Conservation (phyloP, 2,113 vertebrate species). For the Sander vitreus region DNA sequence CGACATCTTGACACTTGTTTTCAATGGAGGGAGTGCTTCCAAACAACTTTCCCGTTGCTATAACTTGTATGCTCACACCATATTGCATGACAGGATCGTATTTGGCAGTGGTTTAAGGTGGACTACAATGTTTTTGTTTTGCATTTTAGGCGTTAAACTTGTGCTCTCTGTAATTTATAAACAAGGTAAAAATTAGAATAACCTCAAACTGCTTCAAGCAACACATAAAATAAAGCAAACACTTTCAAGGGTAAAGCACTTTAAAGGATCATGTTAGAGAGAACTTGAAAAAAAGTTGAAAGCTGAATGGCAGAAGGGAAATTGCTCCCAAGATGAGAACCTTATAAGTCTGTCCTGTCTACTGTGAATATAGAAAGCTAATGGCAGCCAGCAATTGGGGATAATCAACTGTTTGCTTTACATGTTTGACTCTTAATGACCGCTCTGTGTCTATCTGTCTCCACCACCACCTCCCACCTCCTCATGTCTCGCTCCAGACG, state of each 20-base stretch:
- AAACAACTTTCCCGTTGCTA: background rate
- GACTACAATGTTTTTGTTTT: background rate
- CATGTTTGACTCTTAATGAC: background rate
- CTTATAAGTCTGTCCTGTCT: background rate
- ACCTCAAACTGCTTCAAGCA: background rate
- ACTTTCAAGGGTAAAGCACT: background rate
- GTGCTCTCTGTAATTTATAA: background rate
- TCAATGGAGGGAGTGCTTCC: background rate
- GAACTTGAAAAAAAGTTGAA: background rate
- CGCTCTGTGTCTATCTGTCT: background rate
- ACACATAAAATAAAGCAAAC: background rate
- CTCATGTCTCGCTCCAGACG: constrained; percentile 83
- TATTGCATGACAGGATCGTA: background rate
- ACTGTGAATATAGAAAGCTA: background rate
- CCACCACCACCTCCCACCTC: constrained; percentile 8
- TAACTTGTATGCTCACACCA: background rate
- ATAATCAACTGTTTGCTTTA: background rate
- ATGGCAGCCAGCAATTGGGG: background rate
- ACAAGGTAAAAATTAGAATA: background rate
- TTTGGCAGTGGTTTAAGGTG: background rate
- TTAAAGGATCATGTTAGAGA: background rate
- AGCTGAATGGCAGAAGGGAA: background rate
- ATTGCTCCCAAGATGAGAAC: background rate
- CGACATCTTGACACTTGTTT: background rate
- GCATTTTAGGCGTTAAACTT: background rate